Base-by-base conservation (phyloP, 1,140 invertebrate species). In the Holotrichia oblita region DNA sequence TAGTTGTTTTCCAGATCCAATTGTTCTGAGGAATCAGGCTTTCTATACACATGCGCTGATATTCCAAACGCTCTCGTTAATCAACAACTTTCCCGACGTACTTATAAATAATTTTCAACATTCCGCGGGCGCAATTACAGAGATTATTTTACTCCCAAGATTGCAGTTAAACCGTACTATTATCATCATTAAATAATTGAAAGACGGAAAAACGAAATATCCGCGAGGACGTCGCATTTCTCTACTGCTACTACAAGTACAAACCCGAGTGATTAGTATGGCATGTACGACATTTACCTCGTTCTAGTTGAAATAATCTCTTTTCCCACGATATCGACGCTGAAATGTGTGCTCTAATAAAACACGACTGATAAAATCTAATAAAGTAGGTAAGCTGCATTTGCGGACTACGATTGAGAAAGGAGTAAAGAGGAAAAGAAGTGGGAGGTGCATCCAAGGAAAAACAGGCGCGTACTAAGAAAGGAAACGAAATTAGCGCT, bases 111-210 rank as follows among this genome's bases (percentile, higher is more conserved):
- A 48, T 48, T 48, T 48, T 48, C 44, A 48, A 48, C 44, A 48
- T 48, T 48, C 44, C 44, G n/a, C 44, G 12, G n/a, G 44, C 44
- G 12, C 44, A 48, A 48, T 48, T 48, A 48, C 44, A 48, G 44
- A 48, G 44, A 48, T 42, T 42, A 42, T 42, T 42, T 42, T 42
- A 42, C 41, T 42, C 41, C 41, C 41, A 42, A 9, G 41, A 42
- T 48, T 48, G 44, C 44, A n/a, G 44, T n/a, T 48, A 48, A 48
- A 48, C 44, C n/a, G 44, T 48, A 48, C 44, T 48, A 48, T 48
- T 48, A 48, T 12, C 44, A 48, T 48, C 44, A 48, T 48, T 48
- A 48, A 48, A 48, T 48, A 48, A 48, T 48, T 48, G 44, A 48
- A 48, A 48, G 7, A 48, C 44, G n/a, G 44, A 48, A 48, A 48